Evolutionary conservation across 2,888 invertebrate genomes (phyloP), one percentile per base, ranked within the genome.

Genomic region (Stegophylla sp.): DNA sequence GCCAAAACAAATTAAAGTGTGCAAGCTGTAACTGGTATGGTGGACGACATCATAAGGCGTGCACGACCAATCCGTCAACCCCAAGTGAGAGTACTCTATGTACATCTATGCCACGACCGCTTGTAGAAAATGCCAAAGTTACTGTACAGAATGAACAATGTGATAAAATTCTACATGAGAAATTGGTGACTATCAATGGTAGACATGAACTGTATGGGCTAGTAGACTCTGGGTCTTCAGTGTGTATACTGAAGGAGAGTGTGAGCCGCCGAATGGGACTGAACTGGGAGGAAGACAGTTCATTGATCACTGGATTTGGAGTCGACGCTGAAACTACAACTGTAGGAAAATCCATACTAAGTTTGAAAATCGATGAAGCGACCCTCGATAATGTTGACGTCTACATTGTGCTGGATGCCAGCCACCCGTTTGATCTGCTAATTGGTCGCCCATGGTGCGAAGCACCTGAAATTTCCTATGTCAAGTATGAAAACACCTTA

Each of bases 361-460:
- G 20, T 1, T 41, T 77, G 3, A 3, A n/a, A 5, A 59, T 77
- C 9, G 77, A 77, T 15, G 15, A 45, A 7, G 69, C 53, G 9
- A n/a, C 0, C 1, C 23, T 43, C 3, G 17, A 41, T 7, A n/a
- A 67, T 1, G n/a, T 59, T 12, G 59, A 48, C 12, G 43, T 69
- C 4, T 67, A 53, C 17, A 53, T 76, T 1, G 76, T 76, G 7
- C 51, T 66, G 9, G 76, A 76, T 41, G 20, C 5, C 1, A 26
- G n/a, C 23, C 51, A 66, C 7, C 76, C 76, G 3, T 5, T 23
- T 1, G 64, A 64, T 0, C 34, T 28, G 1, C 12, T 76, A 1
- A 53, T 76, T 20, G 76, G 76, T 2, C 59, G 66, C 3, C 34
- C 66, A 1, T 76, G 51, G 53, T 56, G 66, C 5, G 77, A 77